Base-by-base conservation (phyloP, 35 echinoderm and acorn worm genomes). In the Chiridota heheva region DNA sequence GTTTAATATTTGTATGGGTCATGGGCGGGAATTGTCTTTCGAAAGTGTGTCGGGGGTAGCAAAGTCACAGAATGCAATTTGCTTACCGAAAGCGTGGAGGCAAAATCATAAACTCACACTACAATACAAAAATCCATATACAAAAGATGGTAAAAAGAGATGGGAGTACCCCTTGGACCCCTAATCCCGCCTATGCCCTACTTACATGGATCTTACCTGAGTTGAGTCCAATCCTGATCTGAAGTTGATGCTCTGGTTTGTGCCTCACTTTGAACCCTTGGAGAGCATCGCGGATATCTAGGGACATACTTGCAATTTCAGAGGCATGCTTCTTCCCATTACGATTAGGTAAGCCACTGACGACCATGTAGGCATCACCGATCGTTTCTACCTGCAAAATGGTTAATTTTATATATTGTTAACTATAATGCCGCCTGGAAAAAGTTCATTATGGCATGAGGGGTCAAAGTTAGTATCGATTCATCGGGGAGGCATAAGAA, bases 301-400 rank as follows among this genome's bases (percentile, higher is more conserved):
- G 28, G 8, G 89, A 73, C 82, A 86, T 84, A 60, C 68, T 84
- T 10, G 72, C 89, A 48, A 91, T 86, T 73, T 91, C 89, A 36
- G 71, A 36, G 7, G 89, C 81, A 51, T 91, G 89, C 64, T 31
- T 17, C 42, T 78, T 77, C 0, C 82, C 89, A 72, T 91, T 91
- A 13, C 89, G 72, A 22, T 78, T 78, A 4, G 89, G 89, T 57
- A 91, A 55, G 7, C 89, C 89, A 27, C 70, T 78, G 18, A 69
- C 89, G 2, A 91, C 89, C 89, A 91, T 91, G 73, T 91, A 91
- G 17, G 89, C 89, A 80, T 91, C 89, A 15, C 89, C 89, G n/a
- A 91, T 91, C n/a, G 89, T 91, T 63, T 91, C 89, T 15, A 91
- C 72, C 89, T 91, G 73, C 17, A 39, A 40, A 27, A 38, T 63